Percentiles rank a stretch among this genome's conserved stretches.
These are phyloP conservation scores for Chironomus riparius DNA, from an alignment of 2,888 invertebrate genomes.

Conservation along the genomic window DNA sequence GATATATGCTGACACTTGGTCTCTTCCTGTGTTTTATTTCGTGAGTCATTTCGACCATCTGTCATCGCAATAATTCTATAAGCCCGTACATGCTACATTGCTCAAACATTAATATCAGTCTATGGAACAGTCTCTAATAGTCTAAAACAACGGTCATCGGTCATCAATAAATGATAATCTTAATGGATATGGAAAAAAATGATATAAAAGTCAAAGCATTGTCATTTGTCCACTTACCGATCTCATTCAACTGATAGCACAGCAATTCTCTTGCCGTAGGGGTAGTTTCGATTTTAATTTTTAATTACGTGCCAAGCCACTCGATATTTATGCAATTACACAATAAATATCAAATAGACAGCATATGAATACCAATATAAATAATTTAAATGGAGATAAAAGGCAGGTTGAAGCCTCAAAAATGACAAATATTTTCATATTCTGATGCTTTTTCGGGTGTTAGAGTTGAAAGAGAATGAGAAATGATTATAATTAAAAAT, in stretches of 20 bases:
- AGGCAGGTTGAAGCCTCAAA: background rate
- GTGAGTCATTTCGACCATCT: slow-evolving; percentile 1
- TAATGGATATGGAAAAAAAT: background rate
- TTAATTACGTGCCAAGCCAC: slow-evolving; percentile 8
- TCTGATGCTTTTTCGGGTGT: background rate
- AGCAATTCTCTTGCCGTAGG: background rate
- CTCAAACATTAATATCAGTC: no score
- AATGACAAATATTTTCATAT: background rate
- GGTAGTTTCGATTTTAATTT: slow-evolving; percentile 19
- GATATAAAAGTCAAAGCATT: background rate
- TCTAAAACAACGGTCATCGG: background rate
- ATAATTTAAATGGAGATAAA: slow-evolving; percentile 23
- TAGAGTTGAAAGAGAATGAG: background rate
- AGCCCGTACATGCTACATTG: no score
- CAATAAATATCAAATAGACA: background rate
- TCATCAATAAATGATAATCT: slow-evolving; percentile 18
- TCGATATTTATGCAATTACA: slow-evolving; percentile 20
- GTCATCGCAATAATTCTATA: background rate
- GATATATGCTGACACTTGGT: background rate
- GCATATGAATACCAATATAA: slow-evolving; percentile 1
- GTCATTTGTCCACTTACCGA: background rate
- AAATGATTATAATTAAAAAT: slow-evolving; percentile 19
- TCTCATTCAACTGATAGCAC: slow-evolving; percentile 13
- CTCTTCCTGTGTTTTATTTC: background rate
- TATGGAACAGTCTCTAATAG: background rate